These are phyloP conservation scores for Pomacea canaliculata DNA, from an alignment of 2,888 invertebrate genomes.

Conservation along the genomic window DNA sequence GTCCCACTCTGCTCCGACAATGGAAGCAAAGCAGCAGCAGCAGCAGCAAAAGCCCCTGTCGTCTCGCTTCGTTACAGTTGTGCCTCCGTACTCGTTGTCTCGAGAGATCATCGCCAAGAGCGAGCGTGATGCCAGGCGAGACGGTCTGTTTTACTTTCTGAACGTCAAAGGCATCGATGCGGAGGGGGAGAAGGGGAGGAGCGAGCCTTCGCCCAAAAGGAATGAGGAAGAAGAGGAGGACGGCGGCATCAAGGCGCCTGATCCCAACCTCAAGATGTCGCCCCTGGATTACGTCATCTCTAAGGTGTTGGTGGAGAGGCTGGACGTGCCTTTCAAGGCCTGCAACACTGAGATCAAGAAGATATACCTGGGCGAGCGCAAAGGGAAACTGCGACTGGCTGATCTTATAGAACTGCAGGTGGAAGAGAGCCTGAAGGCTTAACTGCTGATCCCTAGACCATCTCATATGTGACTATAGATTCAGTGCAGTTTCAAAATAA, in stretches of 20 bases:
- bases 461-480: no score
- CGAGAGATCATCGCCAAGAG: background rate
- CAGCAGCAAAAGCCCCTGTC: background rate
- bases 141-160: background rate
- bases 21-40: background rate
- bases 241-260: conserved; percentile 4
- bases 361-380: conserved; percentile 33
- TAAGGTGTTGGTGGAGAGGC: conserved; percentile 39
- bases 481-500: no score
- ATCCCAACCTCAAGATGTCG: conserved; percentile 30
- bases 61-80: background rate
- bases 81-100: background rate
- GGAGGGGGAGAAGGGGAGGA: conserved; percentile 4
- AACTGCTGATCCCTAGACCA: no score
- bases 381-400: conserved; percentile 36
- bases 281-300: conserved; percentile 44
- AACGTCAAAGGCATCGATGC: background rate
- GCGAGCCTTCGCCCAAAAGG: background rate
- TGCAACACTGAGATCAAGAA: conserved; percentile 36
- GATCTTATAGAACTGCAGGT: conserved; percentile 46
- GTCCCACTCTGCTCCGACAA: background rate
- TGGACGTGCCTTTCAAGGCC: conserved; percentile 35
- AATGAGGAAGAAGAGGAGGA: background rate
- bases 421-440: conserved; percentile 42
- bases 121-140: conserved; percentile 1